Evolutionary conservation across 2,113 vertebrate genomes (phyloP), one percentile per base, ranked within the genome.

Genomic region (Brachypodius melanocephalos): DNA sequence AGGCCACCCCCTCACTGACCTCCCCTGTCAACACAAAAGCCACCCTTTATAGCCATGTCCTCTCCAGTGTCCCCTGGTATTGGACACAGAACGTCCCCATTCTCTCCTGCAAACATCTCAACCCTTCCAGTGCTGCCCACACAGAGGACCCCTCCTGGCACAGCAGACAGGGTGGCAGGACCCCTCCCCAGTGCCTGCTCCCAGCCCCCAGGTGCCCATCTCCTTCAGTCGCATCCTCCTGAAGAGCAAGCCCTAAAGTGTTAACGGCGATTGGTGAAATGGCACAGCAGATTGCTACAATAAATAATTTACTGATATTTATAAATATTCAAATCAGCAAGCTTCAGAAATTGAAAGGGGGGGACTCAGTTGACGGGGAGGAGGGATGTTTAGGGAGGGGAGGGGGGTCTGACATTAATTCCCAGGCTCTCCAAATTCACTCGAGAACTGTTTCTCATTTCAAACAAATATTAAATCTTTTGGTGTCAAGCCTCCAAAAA

Each of bases 221-320:
- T 63, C 20, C 90, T 79, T 72, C 72, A 49, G 85, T 25, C 4
- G 1, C 9, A 25, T 73, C 82, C 88, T 94, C 48, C 73, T 77
- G 59, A 79, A 91, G 87, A 52, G 91, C 95, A 95, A 97, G 97
- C 96, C 97, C 97, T 98, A 98, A 98, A 98, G 98, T 97, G 98
- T 98, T 98, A 98, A 98, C 97, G 90, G 97, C 67, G 65, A 98
- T 98, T 95, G 98, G 97, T 97, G 97, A 98, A 98, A 98, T 97
- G 98, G 98, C 98, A 98, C 98, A 99, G 99, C 99, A 99, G 99
- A 99, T 99, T 99, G 99, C 99, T 98, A 99, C 98, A 98, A 99
- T 99, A 99, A 99, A 99, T 99, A 99, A 99, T 99, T 99, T 99
- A 99, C 99, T 98, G 98, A 98, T 99, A 99, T 99, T 99, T 99